Conservation (phyloP, 2,888 invertebrate genomes). For the Nephrocerus scutellatus region DNA sequence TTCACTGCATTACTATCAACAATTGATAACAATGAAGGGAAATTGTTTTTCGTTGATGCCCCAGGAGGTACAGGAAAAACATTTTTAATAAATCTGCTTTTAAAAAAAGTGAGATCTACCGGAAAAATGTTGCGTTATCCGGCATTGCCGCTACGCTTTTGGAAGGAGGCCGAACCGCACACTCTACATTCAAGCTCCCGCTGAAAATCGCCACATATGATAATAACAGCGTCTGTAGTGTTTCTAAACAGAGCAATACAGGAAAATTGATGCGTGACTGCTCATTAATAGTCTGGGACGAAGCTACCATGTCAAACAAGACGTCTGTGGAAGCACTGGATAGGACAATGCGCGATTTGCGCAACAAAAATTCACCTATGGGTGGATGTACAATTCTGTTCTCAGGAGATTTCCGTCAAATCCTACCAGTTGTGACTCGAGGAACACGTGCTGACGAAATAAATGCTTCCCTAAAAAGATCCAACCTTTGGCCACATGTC, state of each 20-base stretch:
- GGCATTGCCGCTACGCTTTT: conserved; percentile 45
- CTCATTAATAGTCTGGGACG: conserved; percentile 25
- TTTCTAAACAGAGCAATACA: too few relatives aligned
- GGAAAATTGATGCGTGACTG: conserved; percentile 25
- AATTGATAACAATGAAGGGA: conserved; percentile 9
- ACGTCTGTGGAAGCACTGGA: conserved; percentile 14
- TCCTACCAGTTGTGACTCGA: conserved; percentile 32
- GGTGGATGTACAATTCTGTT: conserved; percentile 33
- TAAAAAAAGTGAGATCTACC: conserved; percentile 33
- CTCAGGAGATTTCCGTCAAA: conserved; percentile 37
- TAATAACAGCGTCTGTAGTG: too few relatives aligned
- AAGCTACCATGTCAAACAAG: conserved; percentile 33
- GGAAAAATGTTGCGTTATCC: conserved; percentile 33
- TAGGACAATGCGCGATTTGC: conserved; percentile 21
- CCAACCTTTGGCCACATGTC: conserved; percentile 18
- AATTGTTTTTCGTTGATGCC: neutral
- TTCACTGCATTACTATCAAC: neutral
- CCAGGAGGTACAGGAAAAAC: conserved; percentile 36
- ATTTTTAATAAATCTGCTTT: conserved; percentile 38
- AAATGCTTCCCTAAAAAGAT: conserved; percentile 14
- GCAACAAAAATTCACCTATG: conserved; percentile 24
- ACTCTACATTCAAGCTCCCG: too few relatives aligned
- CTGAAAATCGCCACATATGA: too few relatives aligned
- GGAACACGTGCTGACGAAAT: conserved; percentile 11
- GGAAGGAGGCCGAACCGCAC: conserved; percentile 27